Evolutionary conservation across 2,888 invertebrate genomes (phyloP), one percentile per base, ranked within the genome.

Genomic region (Cabera pusaria): DNA sequence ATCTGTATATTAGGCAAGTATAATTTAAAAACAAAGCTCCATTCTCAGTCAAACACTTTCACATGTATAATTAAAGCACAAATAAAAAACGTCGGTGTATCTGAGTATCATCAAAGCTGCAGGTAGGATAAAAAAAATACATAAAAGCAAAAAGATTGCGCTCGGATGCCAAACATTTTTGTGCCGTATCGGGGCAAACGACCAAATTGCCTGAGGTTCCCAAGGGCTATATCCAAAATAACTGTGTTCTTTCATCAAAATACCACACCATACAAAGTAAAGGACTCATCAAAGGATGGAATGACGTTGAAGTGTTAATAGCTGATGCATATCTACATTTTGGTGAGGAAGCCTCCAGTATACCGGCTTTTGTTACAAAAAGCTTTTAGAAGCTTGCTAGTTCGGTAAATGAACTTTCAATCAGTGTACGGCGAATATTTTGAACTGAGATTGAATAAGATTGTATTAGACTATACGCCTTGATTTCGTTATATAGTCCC

Each of bases 261-360:
- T 56, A 55, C 56, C 55, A 50, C 53, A 53, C 47, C 50, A 36
- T 32, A 52, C 52, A 45, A 52, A 59, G 60, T 52, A 54, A 53
- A 56, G 56, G 47, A 35, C 35, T 53, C 46, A 54, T 72, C 71
- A 72, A 72, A 71, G 70, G 70, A 67, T 55, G 53, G 56, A 56
- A 58, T 56, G 63, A 53, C 56, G 57, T 54, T 59, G 52, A 63
- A 67, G 74, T 72, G 72, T 72, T 75, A 74, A 75, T 75, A 61
- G 72, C 75, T 75, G 73, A 74, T 75, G 59, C 59, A 47, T 73
- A 74, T 75, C 75, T 68, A 41, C 58, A 49, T 72, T 72, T 72
- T 71, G 65, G 72, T 70, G 59, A 55, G 56, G 47, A 54, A 52
- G 51, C 50, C 57, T 59, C 58, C 52, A 56, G 52, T 46, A 36